Evolutionary conservation across 2,888 invertebrate genomes (phyloP), one percentile per base, ranked within the genome.

Genomic region (Agrypnus murinus): DNA sequence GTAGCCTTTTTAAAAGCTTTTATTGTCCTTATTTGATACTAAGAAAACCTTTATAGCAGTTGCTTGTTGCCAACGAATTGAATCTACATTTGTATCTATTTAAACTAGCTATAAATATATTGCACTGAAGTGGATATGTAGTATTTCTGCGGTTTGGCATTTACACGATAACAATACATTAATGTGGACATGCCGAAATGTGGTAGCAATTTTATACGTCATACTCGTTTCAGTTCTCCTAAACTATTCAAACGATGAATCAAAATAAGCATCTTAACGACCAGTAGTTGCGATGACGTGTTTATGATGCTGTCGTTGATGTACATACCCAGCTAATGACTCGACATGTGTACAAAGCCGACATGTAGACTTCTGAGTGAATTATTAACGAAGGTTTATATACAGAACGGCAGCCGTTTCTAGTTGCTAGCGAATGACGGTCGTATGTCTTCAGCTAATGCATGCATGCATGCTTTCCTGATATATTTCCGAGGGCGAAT

Each of bases 271-370:
- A 71, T 73, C 69, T 75, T 75, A 73, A 81, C 81, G 81, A 79
- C 75, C 79, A 78, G 78, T 75, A 81, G 77, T 74, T 76, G 76
- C 79, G 80, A 77, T 81, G 83, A 84, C 81, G 81, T 82, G 82
- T 84, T 84, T 84, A 84, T 82, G 83, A 83, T 81, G 80, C 80
- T 77, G 79, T 74, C 80, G 83, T 76, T 84, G 84, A 84, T 81
- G 81, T 83, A 84, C 81, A 79, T 77, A 81, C 79, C 80, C 79
- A 77, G 80, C 83, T 84, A 84, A 84, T 83, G 82, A 83, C 80
- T 81, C 82, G 79, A 83, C 83, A 83, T 83, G 80, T 83, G 83
- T 84, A 81, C 80, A 77, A 65, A 78, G 78, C 77, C 79, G 78
- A 77, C 75, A 76, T 81, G 82, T 81, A 81, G 81, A 77, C 81